A percentile compares a stretch with the other conserved stretches of the same genome.
Conservation (phyloP, 1,140 invertebrate genomes). For the Anagrus nilaparvatae region DNA sequence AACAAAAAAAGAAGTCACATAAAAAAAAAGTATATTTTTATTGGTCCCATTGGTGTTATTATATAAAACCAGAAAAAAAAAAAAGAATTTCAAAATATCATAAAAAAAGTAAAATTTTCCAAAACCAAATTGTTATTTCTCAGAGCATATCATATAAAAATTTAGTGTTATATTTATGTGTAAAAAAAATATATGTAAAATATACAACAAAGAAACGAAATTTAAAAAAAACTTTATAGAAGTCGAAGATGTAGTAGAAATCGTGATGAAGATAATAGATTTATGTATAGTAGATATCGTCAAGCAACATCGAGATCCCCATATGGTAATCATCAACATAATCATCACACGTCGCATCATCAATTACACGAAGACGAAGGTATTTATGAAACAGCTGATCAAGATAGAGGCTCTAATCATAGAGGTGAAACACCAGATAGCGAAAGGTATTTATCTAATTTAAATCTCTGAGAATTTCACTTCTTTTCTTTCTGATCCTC, state of each 20-base stretch:
- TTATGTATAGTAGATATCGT: slow-evolving; percentile 71
- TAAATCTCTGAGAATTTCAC: slow-evolving; percentile 16
- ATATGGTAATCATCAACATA: slow-evolving; percentile 41
- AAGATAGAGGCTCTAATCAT: slow-evolving; percentile 50
- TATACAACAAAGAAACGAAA: too few species aligned
- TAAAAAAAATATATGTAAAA: too few species aligned
- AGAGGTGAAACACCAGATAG: slow-evolving; percentile 69
- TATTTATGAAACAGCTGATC: slow-evolving; percentile 75
- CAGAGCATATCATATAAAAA: too few species aligned
- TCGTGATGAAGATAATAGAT: slow-evolving; percentile 53
- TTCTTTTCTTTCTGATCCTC: background rate
- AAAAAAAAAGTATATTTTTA: too few species aligned
- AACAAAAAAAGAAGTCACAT: too few species aligned
- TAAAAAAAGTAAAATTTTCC: too few species aligned
- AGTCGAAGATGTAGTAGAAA: slow-evolving; percentile 43
- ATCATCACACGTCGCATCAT: slow-evolving; percentile 40
- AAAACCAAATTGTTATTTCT: too few species aligned
- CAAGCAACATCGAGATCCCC: slow-evolving; percentile 57
- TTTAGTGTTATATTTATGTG: too few species aligned
- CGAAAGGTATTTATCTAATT: slow-evolving; percentile 75
- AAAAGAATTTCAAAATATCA: too few species aligned
- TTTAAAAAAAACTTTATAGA: slow-evolving; percentile 35
- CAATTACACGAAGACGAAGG: slow-evolving; percentile 69
- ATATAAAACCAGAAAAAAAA: too few species aligned
- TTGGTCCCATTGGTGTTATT: too few species aligned